Evolutionary conservation across 2,888 invertebrate genomes (phyloP).

Genomic region (Drosophila percnosoma): DNA sequence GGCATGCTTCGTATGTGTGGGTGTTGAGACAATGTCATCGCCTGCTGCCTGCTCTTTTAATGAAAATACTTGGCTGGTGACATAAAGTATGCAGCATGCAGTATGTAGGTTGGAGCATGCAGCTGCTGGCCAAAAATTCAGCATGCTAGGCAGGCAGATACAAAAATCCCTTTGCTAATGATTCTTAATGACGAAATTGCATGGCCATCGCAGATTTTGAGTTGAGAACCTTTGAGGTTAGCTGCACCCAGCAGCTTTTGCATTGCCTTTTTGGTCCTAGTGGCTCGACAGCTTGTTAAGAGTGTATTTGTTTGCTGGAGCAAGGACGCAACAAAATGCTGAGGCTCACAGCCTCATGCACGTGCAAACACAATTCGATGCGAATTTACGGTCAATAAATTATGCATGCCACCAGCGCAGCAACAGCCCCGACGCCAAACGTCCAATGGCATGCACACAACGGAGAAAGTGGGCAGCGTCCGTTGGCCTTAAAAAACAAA

Average conservation of each 20-base stretch:
- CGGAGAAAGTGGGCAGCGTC: slow-evolving; percentile 1
- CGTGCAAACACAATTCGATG: slow-evolving; percentile 53
- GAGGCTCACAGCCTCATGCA: slow-evolving; percentile 22
- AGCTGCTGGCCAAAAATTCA: slow-evolving; percentile 53
- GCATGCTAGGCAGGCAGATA: slow-evolving; percentile 5
- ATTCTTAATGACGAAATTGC: slow-evolving; percentile 79
- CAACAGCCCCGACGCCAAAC: background rate
- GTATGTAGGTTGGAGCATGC: slow-evolving; percentile 34
- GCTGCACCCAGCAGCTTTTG: background rate
- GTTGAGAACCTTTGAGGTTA: slow-evolving; percentile 7
- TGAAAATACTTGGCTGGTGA: slow-evolving; percentile 63
- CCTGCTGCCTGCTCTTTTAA: slow-evolving; percentile 42
- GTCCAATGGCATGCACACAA: background rate
- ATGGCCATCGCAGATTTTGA: slow-evolving; percentile 46
- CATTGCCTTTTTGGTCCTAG: slow-evolving; percentile 6
- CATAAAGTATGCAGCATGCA: slow-evolving; percentile 69
- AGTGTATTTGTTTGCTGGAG: slow-evolving; percentile 54
- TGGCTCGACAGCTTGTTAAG: slow-evolving; percentile 52
- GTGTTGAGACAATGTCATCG: slow-evolving; percentile 44
- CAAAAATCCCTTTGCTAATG: slow-evolving; percentile 67
- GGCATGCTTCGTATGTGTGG: slow-evolving; percentile 1
- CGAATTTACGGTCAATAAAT: slow-evolving; percentile 72
- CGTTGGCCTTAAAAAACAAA: slow-evolving; percentile 68
- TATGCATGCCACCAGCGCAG: slow-evolving; percentile 64
- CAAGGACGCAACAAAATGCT: background rate